Conservation (phyloP, 2,113 vertebrate species). For the Desmodus rotundus region DNA sequence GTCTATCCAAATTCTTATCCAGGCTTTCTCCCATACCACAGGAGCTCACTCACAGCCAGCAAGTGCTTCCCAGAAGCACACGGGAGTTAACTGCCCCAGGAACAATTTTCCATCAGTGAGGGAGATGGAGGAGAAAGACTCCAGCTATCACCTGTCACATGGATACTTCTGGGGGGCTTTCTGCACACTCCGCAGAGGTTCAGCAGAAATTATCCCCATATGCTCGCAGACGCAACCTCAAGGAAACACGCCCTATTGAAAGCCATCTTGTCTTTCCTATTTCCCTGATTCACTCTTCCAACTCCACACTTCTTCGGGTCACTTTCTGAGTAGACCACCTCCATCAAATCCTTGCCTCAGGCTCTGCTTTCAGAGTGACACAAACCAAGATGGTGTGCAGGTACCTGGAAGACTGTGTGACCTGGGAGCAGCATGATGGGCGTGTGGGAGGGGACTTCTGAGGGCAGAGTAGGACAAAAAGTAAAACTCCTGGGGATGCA, state of each 20-base stretch:
- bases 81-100: not conserved
- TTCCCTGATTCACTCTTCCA: not conserved
- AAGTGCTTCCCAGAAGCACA: not conserved
- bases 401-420: not conserved
- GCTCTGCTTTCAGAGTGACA: not conserved
- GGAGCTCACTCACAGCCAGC: not conserved
- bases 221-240: not conserved
- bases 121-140: not conserved
- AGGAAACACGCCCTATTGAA: not conserved
- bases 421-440: not conserved
- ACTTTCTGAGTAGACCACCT: not conserved
- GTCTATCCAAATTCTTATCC: not conserved
- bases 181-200: not conserved
- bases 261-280: not conserved
- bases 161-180: not conserved
- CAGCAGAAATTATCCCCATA: not conserved
- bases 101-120: not conserved
- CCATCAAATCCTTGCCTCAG: not conserved
- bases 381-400: not conserved
- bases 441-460: fast-evolving
- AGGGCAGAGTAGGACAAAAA: not conserved
- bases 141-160: not conserved
- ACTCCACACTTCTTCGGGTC: not conserved
- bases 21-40: not conserved
- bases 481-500: not conserved